Evolutionary conservation across 2,888 invertebrate species (phyloP).

Genomic region (Erebia aethiops): DNA sequence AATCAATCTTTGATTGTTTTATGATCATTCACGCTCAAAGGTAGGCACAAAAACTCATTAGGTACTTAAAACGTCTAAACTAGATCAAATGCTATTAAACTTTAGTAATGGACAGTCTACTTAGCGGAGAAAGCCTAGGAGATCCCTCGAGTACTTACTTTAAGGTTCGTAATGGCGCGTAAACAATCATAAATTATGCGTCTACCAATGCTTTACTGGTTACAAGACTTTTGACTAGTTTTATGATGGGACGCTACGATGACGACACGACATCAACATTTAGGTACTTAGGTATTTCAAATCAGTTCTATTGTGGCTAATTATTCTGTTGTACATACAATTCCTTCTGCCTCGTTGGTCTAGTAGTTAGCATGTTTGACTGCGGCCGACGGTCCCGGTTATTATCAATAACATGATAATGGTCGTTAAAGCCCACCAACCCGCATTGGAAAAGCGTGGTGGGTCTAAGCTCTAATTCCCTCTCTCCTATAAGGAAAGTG

Average conservation of each 20-base stretch:
- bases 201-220: conserved; percentile 31
- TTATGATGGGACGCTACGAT: conserved; percentile 17
- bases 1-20: background rate
- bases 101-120: conserved; percentile 30
- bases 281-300: too few species aligned
- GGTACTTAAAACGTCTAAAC: conserved; percentile 22
- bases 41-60: conserved; percentile 2
- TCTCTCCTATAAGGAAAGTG: too few species aligned
- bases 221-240: background rate
- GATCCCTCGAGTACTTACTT: conserved; percentile 41
- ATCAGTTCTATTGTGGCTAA: too few species aligned
- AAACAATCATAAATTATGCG: conserved; percentile 52
- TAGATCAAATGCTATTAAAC: conserved; percentile 36
- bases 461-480: too few species aligned
- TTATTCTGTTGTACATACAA: too few species aligned
- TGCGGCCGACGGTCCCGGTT: too few species aligned
- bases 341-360: too few species aligned
- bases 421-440: too few species aligned
- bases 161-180: conserved; percentile 43
- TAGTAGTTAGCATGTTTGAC: too few species aligned
- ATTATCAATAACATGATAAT: too few species aligned
- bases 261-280: conserved; percentile 17
- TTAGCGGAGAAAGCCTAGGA: conserved; percentile 40
- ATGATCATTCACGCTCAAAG: background rate
- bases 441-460: too few species aligned